Evolutionary conservation across 1,140 invertebrate genomes (phyloP), one percentile per base, ranked within the genome.

Genomic region (Tenebrio molitor): DNA sequence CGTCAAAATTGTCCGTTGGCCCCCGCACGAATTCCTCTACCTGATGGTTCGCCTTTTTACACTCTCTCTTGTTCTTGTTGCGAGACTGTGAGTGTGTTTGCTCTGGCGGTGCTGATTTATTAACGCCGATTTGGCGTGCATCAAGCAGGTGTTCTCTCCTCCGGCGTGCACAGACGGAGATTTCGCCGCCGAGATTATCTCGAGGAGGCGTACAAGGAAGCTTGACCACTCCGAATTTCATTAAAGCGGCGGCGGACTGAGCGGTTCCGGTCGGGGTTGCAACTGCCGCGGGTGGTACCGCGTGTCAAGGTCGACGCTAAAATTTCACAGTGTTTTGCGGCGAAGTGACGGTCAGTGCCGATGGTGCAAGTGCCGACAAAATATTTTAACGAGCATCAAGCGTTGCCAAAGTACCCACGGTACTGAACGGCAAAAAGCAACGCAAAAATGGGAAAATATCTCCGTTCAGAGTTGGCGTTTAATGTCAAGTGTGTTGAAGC

Each of bases 1-100:
- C 69, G 62, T 63, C 53, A 65, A 71, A 44, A 46, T 53, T 71
- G 50, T 39, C 62, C 58, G 46, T 2, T 39, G 19, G 25, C 46
- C 21, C 68, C 21, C 68, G 50, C 50, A 58, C 16, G 34, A 33
- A 36, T 44, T 71, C 53, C 42, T 64, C 36, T 44, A 44, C 65
- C 42, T 29, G 50, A 58, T 29, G 23, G 19, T 58, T 29, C n/a
- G n/a, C 50, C 23, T 58, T 58, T 58, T 58, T 50, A 12, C 50
- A 58, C 50, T 58, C 50, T 12, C 23, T 58, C 23, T 58, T 58
- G 10, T 53, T 53, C 46, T 53, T 53, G 46, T 53, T 53, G 46
- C 14, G 16, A 53, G 17, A 46, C 42, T 50, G 44, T 50, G 44
- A 58, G 14, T 58, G 15, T 58, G 50, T 58, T 58, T 58, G 50